Evolutionary conservation across 2,797 vertebrate species (phyloP), one percentile per base, ranked within the genome.

Genomic region (Bryconaethiops microstoma): DNA sequence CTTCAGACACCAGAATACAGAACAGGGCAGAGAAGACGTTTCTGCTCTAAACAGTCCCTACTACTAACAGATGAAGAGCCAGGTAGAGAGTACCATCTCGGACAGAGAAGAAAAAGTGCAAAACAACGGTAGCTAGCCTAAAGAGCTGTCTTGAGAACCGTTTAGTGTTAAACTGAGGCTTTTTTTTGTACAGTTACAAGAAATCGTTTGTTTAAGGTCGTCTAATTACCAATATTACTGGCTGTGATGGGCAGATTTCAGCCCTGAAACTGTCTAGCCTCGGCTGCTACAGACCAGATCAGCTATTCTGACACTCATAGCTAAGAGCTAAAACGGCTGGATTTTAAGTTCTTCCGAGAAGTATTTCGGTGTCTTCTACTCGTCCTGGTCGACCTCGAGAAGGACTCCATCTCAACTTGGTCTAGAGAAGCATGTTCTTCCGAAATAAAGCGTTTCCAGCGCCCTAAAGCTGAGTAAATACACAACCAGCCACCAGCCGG

Each of bases 251-350:
- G 39, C 70, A 35, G 25, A 55, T 39, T 29, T 19, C 7, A 54
- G 1, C 25, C 19, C 7, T 16, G 17, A 21, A 71, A 52, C 50
- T 14, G n/a, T 0, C 14, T n/a, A 29, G 21, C 50, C 14, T 57
- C 29, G 7, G 54, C 55, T 25, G 79, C 48, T 74, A 35, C 74
- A 4, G 35, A 19, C 7, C 29, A 57, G 40, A 55, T 57, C 65
- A 77, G 54, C 68, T 77, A 10, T 59, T 2, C 23, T n/a, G 68
- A 14, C 42, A 59, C 48, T 81, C 67, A 71, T 16, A 57, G 75
- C 59, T 13, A 73, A 23, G 59, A 77, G 19, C 21, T 48, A 48
- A 76, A 80, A 60, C 17, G n/a, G 21, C 19, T 9, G 19, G 17
- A 7, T 55, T 29, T 54, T 1, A 75, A 76, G 55, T 76, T 35